These are phyloP conservation scores for Heterodera carotae DNA, from an alignment of 1,140 invertebrate species.

Conservation along the genomic window DNA sequence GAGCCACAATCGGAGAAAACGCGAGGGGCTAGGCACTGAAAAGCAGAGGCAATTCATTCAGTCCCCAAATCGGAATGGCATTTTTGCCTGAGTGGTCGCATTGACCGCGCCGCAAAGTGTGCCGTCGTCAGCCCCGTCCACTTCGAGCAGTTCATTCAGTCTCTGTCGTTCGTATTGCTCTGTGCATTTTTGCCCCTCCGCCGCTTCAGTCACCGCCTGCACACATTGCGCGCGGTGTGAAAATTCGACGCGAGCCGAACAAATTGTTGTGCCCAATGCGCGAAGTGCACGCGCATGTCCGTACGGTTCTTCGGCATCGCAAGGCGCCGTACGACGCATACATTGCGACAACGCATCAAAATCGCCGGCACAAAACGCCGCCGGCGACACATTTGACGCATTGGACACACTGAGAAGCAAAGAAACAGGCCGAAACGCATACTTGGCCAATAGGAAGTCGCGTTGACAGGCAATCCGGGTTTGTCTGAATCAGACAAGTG, in stretches of 20 bases:
- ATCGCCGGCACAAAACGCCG: slow-evolving; percentile 11
- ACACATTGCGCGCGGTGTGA: neutral
- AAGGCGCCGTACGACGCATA: slow-evolving; percentile 18
- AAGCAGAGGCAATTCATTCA: neutral
- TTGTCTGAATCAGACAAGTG: neutral
- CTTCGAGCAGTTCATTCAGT: neutral
- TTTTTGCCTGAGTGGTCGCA: neutral
- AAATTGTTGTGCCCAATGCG: slow-evolving; percentile 5
- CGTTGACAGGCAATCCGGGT: slow-evolving; percentile 11
- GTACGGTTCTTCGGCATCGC: slow-evolving; percentile 16
- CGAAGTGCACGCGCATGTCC: neutral
- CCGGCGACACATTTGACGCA: neutral
- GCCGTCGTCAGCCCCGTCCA: neutral
- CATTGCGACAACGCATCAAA: slow-evolving; percentile 21
- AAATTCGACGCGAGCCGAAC: slow-evolving; percentile 28
- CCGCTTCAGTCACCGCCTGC: neutral
- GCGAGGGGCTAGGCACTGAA: slow-evolving; percentile 44
- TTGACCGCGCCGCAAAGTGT: neutral
- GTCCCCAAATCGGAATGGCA: neutral
- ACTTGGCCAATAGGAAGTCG: slow-evolving; percentile 35
- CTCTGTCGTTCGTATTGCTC: neutral
- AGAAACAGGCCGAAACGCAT: slow-evolving; percentile 40
- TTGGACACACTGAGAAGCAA: slow-evolving; percentile 11
- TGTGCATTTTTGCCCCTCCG: slow-evolving; percentile 9
- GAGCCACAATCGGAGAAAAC: slow-evolving; percentile 45